Evolutionary conservation across 2,888 invertebrate species (phyloP).

Genomic region (Drosophila lutescens): DNA sequence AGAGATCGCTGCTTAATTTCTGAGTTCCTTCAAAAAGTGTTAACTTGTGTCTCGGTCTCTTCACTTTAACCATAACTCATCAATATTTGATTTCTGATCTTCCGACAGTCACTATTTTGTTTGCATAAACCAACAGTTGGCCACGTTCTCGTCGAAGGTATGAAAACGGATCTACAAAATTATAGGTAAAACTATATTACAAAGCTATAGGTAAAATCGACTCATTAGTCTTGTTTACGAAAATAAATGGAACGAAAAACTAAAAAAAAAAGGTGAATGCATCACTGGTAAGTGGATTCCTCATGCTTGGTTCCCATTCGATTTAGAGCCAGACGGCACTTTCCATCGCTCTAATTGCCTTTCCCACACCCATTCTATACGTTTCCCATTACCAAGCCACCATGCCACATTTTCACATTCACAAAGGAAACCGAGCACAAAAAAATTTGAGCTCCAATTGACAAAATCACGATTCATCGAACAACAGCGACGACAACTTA

Average conservation of each 20-base stretch:
- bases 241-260: neutral
- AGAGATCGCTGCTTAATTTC: conserved; percentile 37
- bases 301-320: conserved; percentile 12
- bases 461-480: conserved; percentile 63
- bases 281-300: conserved; percentile 16
- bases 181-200: neutral
- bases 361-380: conserved; percentile 41
- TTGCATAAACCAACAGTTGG: neutral
- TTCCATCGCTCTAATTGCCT: conserved; percentile 52
- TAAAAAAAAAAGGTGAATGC: neutral
- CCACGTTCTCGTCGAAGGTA: neutral
- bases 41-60: conserved; percentile 40
- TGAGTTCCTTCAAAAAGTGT: conserved; percentile 29
- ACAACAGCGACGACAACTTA: conserved; percentile 69
- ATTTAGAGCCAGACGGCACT: conserved; percentile 33
- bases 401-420: conserved; percentile 41
- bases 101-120: conserved; percentile 5
- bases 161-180: neutral
- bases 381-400: conserved; percentile 33
- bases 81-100: conserved; percentile 44
- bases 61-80: conserved; percentile 41
- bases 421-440: conserved; percentile 29
- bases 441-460: conserved; percentile 48
- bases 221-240: neutral
- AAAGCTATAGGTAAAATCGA: neutral